phyloP scores from a whole-genome alignment of 2,113 vertebrate genomes.

The Hiodon alosoides region DNA sequence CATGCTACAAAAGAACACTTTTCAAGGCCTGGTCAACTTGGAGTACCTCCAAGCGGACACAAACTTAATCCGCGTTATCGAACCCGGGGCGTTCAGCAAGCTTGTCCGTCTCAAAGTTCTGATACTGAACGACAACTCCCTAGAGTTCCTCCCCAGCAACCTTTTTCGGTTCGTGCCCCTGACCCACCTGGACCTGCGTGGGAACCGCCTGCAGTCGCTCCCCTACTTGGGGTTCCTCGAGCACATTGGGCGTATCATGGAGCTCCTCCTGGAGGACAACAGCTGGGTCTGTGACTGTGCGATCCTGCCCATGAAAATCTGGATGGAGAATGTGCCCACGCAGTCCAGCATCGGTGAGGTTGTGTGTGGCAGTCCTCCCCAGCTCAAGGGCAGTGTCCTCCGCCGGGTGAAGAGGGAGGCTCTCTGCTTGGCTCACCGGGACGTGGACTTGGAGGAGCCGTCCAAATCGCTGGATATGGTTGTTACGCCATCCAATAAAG shows the following conservation, averaged over 20 bases:
- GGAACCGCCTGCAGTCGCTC: conserved; percentile 87
- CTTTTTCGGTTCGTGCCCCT: conserved; percentile 94
- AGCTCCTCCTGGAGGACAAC: conserved; percentile 93
- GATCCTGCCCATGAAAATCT: conserved; percentile 82
- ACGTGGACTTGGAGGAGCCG: conserved; percentile 73
- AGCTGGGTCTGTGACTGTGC: conserved; percentile 91
- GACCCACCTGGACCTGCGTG: conserved; percentile 91
- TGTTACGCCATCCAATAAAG: conserved; percentile 78
- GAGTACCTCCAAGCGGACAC: conserved; percentile 97
- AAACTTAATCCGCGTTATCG: conserved; percentile 92
- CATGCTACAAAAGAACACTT: conserved; percentile 88
- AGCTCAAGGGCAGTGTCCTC: conserved; percentile 76
- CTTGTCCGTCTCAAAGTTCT: conserved; percentile 93
- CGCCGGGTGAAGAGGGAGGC: conserved; percentile 79
- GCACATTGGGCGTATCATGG: conserved; percentile 90
- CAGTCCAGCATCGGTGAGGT: conserved; percentile 86
- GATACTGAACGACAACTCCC: conserved; percentile 93
- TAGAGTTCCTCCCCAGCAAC: conserved; percentile 86
- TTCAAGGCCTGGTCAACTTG: conserved; percentile 87
- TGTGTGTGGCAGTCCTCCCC: conserved; percentile 75
- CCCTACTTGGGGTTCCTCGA: conserved; percentile 93
- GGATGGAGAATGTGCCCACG: conserved; percentile 92
- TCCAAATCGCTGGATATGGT: conserved; percentile 82
- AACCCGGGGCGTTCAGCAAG: conserved; percentile 94
- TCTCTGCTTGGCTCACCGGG: conserved; percentile 74